Conservation (phyloP, 2,797 vertebrate species). For the Tapera naevia region DNA sequence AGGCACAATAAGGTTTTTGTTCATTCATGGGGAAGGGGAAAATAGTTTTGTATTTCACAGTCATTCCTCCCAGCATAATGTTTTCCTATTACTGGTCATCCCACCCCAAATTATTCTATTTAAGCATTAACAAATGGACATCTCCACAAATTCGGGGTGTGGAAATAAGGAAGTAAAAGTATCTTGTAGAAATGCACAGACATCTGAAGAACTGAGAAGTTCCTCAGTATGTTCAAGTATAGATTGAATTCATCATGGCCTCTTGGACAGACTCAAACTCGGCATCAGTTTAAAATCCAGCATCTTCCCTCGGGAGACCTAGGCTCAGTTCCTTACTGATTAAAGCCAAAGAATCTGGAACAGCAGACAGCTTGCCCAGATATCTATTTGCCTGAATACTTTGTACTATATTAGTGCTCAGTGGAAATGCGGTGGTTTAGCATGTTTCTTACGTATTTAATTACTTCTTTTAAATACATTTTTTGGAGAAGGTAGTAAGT, state of each 20-base stretch:
- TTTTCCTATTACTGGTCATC: neutral
- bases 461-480: neutral
- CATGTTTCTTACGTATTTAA: neutral
- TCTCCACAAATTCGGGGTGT: neutral
- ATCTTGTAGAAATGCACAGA: neutral
- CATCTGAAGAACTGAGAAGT: neutral
- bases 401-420: neutral
- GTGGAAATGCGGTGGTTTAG: constrained; percentile 2
- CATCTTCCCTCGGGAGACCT: neutral
- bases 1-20: neutral
- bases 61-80: neutral
- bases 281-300: neutral
- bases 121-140: neutral
- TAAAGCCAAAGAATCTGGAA: constrained; percentile 32
- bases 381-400: constrained; percentile 12
- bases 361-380: constrained; percentile 25
- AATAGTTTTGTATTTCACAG: neutral
- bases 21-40: neutral
- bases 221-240: neutral
- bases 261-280: constrained; percentile 1
- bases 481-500: neutral
- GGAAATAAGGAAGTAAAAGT: neutral
- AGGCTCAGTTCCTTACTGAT: constrained; percentile 20
- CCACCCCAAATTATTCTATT: neutral
- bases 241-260: neutral